Conservation (phyloP, 2,888 invertebrate species). For the Orchesellides sinensis region DNA sequence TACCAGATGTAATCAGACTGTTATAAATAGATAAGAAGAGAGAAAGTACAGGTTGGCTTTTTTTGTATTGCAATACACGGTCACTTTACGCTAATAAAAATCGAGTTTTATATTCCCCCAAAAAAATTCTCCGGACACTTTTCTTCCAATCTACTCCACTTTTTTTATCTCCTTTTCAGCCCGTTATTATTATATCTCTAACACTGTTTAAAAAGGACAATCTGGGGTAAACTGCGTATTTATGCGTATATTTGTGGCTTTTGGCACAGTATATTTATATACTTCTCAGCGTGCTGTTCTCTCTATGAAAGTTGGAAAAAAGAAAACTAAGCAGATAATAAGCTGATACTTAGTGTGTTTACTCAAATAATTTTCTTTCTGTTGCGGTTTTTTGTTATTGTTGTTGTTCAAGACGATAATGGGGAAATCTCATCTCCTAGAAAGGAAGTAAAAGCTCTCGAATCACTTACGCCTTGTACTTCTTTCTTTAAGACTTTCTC, state of each 20-base stretch:
- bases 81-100: not conserved
- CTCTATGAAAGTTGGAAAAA: not conserved
- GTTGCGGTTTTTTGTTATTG: slow-evolving; percentile 2
- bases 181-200: not conserved
- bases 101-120: not conserved
- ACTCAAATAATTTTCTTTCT: slow-evolving; percentile 12
- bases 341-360: slow-evolving; percentile 18
- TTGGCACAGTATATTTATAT: no score
- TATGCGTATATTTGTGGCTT: not conserved
- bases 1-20: no score
- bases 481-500: not conserved
- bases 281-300: no score
- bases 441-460: slow-evolving; percentile 38
- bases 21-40: not conserved
- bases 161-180: not conserved
- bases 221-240: not conserved
- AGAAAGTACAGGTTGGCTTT: not conserved
- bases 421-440: slow-evolving; percentile 30
- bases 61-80: not conserved
- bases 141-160: slow-evolving; percentile 14
- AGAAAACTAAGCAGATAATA: slow-evolving; percentile 3
- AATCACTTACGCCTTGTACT: slow-evolving; percentile 30
- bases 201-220: not conserved
- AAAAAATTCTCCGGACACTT: not conserved
- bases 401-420: slow-evolving; percentile 8